Evolutionary conservation across 2,888 invertebrate species (phyloP).

Genomic region (Cheilosia grossa): DNA sequence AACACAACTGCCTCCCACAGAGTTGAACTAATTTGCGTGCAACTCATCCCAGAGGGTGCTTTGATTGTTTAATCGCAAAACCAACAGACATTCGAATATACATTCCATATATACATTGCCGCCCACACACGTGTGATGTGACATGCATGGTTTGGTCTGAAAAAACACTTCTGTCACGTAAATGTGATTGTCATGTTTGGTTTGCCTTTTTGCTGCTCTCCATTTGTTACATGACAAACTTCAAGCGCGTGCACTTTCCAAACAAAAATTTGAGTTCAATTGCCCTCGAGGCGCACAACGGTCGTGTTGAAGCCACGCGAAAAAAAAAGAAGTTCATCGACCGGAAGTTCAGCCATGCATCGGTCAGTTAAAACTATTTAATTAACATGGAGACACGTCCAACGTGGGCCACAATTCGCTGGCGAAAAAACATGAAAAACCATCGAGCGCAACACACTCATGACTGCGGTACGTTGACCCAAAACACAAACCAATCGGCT

Average conservation of each 20-base stretch:
- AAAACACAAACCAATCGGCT: slow-evolving; percentile 46
- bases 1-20: slow-evolving; percentile 7
- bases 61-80: slow-evolving; percentile 66
- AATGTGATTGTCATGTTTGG: slow-evolving; percentile 66
- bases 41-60: slow-evolving; percentile 48
- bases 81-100: slow-evolving; percentile 32
- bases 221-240: slow-evolving; percentile 23
- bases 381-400: slow-evolving; percentile 58
- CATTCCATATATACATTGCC: slow-evolving; percentile 8
- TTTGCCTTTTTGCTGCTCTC: slow-evolving; percentile 33
- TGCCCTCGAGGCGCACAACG: slow-evolving; percentile 37
- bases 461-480: slow-evolving; percentile 56
- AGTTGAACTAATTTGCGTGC: slow-evolving; percentile 44
- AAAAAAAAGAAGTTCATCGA: slow-evolving; percentile 64
- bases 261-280: slow-evolving; percentile 55
- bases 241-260: slow-evolving; percentile 52
- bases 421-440: slow-evolving; percentile 25
- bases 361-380: slow-evolving; percentile 65
- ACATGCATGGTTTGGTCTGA: slow-evolving; percentile 61
- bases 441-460: slow-evolving; percentile 51
- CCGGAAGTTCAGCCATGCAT: slow-evolving; percentile 74
- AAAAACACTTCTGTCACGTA: slow-evolving; percentile 44
- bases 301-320: not conserved
- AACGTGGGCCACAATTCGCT: slow-evolving; percentile 23
- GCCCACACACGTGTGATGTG: slow-evolving; percentile 40